Conservation (phyloP, 2,888 invertebrate genomes). For the Patella pellucida region DNA sequence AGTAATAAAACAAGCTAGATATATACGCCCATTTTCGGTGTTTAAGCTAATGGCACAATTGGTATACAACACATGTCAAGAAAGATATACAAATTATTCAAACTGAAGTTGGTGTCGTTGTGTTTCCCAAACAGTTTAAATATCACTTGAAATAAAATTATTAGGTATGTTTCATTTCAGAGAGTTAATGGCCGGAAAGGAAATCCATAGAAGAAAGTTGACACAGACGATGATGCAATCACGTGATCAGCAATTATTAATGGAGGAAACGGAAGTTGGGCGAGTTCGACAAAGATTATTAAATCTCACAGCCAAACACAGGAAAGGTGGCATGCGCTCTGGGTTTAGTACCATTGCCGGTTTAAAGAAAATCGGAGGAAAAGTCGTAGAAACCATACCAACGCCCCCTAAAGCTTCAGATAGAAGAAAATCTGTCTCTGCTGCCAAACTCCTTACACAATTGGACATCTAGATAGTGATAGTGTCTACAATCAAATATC, state of each 20-base stretch:
- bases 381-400: background rate
- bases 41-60: too few relatives aligned
- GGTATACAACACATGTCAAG: conserved; percentile 9
- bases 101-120: background rate
- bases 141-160: background rate
- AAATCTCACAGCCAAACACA: conserved; percentile 51
- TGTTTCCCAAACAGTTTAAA: background rate
- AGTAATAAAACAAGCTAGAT: too few relatives aligned
- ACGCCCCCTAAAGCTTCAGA: too few relatives aligned
- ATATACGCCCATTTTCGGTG: too few relatives aligned
- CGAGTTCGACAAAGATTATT: conserved; percentile 54
- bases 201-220: conserved; percentile 53
- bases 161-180: conserved; percentile 33
- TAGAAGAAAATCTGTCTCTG: too few relatives aligned
- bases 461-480: too few relatives aligned
- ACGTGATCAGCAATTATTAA: conserved; percentile 44
- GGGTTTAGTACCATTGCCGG: background rate
- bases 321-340: conserved; percentile 35
- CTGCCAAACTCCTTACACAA: too few relatives aligned
- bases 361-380: background rate
- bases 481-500: too few relatives aligned
- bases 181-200: conserved; percentile 61
- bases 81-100: conserved; percentile 9
- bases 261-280: conserved; percentile 60
- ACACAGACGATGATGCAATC: conserved; percentile 51